Conservation (phyloP, 1,140 invertebrate genomes). For the Drosophila albomicans region DNA sequence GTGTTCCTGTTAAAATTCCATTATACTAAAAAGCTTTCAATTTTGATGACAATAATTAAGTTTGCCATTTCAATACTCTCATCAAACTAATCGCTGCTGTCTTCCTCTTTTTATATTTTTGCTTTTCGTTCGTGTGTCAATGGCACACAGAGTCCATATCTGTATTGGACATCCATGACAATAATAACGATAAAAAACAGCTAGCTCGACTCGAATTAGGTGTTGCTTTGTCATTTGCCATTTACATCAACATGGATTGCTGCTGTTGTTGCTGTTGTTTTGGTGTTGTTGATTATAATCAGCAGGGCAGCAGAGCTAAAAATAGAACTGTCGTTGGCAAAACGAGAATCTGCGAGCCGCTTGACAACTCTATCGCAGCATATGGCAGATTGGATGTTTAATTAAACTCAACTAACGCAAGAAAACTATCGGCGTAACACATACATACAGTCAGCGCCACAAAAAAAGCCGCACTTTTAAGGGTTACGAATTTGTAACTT, state of each 20-base stretch:
- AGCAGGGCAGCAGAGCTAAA: slow-evolving; percentile 17
- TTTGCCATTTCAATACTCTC: background rate
- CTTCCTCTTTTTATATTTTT: no score
- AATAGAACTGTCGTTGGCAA: slow-evolving; percentile 8
- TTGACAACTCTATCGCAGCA: slow-evolving; percentile 25
- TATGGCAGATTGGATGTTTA: slow-evolving; percentile 42
- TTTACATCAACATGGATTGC: slow-evolving; percentile 51
- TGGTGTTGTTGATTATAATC: slow-evolving; percentile 49
- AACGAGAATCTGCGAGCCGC: slow-evolving; percentile 5
- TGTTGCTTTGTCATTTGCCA: slow-evolving; percentile 43
- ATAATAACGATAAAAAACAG: slow-evolving; percentile 23
- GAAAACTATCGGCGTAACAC: slow-evolving; percentile 14
- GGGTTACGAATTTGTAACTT: no score
- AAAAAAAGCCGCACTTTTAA: no score
- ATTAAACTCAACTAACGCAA: slow-evolving; percentile 21
- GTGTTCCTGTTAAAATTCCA: no score
- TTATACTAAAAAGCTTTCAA: background rate
- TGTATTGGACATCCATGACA: slow-evolving; percentile 33
- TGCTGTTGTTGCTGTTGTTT: slow-evolving; percentile 30
- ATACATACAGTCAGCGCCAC: no score
- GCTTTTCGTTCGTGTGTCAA: background rate
- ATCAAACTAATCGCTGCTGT: no score
- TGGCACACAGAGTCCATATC: slow-evolving; percentile 4
- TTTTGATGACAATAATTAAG: background rate
- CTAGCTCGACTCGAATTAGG: slow-evolving; percentile 8